These are phyloP conservation scores for Athrips mouffetella DNA, from an alignment of 2,888 invertebrate genomes.

Conservation along the genomic window DNA sequence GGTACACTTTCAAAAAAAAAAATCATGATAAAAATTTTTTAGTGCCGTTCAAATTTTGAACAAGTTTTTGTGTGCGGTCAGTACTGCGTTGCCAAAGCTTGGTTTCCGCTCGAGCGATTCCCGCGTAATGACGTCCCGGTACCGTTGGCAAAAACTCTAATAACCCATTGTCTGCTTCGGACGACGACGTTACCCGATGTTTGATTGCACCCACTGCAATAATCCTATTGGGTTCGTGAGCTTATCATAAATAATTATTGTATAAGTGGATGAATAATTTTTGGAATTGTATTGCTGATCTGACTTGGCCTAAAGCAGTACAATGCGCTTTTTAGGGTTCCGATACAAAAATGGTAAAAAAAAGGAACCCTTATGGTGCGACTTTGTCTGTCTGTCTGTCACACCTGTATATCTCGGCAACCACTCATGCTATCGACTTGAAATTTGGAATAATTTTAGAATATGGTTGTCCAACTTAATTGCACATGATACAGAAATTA, in stretches of 20 bases:
- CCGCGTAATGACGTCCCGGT: constrained; percentile 31
- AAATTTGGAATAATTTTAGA: too few species aligned
- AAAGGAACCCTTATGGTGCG: too few species aligned
- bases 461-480: too few species aligned
- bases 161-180: constrained; percentile 50
- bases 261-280: background rate
- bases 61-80: constrained; percentile 24
- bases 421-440: too few species aligned
- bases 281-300: too few species aligned
- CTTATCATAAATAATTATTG: constrained; percentile 1
- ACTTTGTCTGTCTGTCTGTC: too few species aligned
- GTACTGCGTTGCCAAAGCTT: constrained; percentile 26
- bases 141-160: constrained; percentile 50
- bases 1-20: background rate
- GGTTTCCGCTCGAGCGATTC: constrained; percentile 30
- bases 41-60: background rate
- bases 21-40: background rate
- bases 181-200: constrained; percentile 20
- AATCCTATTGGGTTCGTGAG: background rate
- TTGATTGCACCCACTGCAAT: constrained; percentile 1
- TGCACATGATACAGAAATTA: too few species aligned
- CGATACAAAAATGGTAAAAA: too few species aligned
- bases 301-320: too few species aligned
- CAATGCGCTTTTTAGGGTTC: too few species aligned
- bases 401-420: too few species aligned